A percentile compares a stretch with the other conserved stretches of the same genome.
phyloP scores from a whole-genome alignment of 1,140 invertebrate genomes.

The Cecropterus lyciades region DNA sequence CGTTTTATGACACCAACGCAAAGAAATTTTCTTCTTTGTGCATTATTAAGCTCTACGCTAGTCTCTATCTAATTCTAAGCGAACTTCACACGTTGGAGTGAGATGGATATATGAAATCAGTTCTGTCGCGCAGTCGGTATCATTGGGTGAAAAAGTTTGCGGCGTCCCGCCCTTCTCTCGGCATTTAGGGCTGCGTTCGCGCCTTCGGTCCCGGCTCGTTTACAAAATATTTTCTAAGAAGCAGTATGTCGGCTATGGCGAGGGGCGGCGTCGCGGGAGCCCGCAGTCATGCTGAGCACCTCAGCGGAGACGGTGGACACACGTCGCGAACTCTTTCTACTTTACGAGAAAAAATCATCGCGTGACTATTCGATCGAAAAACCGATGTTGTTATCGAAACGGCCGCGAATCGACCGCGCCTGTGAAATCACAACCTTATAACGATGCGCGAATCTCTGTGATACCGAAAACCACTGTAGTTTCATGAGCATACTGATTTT shows the following conservation, averaged over 20 bases:
- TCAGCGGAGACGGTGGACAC: slow-evolving; percentile 76
- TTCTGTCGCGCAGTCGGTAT: slow-evolving; percentile 42
- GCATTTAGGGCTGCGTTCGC: slow-evolving; percentile 67
- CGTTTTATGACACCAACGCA: slow-evolving; percentile 76
- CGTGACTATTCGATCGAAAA: slow-evolving; percentile 68
- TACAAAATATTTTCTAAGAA: slow-evolving; percentile 75
- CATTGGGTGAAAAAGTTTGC: slow-evolving; percentile 73
- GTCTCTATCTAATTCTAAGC: slow-evolving; percentile 42
- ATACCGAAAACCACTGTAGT: slow-evolving; percentile 58
- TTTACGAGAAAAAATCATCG: slow-evolving; percentile 69
- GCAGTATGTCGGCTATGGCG: slow-evolving; percentile 72
- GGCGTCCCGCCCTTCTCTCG: slow-evolving; percentile 62
- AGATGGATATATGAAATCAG: slow-evolving; percentile 42
- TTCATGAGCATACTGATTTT: slow-evolving; percentile 67
- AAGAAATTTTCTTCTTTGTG: slow-evolving; percentile 71
- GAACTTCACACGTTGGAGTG: slow-evolving; percentile 44
- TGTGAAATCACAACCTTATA: slow-evolving; percentile 64
- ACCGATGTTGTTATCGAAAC: slow-evolving; percentile 56
- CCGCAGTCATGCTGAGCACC: slow-evolving; percentile 81
- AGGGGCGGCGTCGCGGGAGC: slow-evolving; percentile 80
- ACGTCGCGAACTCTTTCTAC: slow-evolving; percentile 72
- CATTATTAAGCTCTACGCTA: slow-evolving; percentile 40
- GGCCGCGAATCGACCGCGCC: slow-evolving; percentile 37
- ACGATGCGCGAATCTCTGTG: slow-evolving; percentile 71
- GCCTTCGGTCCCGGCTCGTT: slow-evolving; percentile 55